Conservation (phyloP, 2,113 vertebrate species). For the Epinephelus cyanopodus region DNA sequence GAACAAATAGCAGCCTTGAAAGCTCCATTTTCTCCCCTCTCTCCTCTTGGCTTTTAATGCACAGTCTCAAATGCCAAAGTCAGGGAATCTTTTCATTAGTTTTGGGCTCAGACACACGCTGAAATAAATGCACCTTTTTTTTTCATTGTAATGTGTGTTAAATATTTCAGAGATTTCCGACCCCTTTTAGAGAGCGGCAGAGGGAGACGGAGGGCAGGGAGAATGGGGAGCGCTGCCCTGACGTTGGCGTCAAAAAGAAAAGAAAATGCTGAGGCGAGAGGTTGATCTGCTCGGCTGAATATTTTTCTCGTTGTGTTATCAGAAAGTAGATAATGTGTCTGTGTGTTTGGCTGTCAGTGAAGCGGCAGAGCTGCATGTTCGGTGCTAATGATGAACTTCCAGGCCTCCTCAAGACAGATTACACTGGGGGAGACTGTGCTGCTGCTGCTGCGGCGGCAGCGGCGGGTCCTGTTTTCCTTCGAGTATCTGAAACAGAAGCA, state of each 20-base stretch:
- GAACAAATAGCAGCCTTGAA: slow-evolving; percentile 69
- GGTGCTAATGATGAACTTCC: background rate
- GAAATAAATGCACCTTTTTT: slow-evolving; percentile 67
- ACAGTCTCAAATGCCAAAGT: slow-evolving; percentile 52
- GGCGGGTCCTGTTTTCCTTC: background rate
- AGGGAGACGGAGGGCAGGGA: slow-evolving; percentile 7
- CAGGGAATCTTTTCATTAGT: slow-evolving; percentile 74
- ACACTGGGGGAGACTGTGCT: background rate
- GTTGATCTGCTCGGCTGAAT: slow-evolving; percentile 34
- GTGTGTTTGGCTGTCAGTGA: slow-evolving; percentile 31
- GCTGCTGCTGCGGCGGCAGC: background rate
- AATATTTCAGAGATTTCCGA: slow-evolving; percentile 69
- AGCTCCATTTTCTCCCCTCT: slow-evolving; percentile 52
- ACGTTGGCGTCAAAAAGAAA: slow-evolving; percentile 2
- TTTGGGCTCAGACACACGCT: slow-evolving; percentile 59
- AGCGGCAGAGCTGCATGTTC: slow-evolving; percentile 3
- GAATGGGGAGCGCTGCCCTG: background rate
- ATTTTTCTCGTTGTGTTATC: slow-evolving; percentile 36
- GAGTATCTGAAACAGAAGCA: background rate
- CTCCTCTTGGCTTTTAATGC: slow-evolving; percentile 30
- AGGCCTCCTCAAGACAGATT: slow-evolving; percentile 23
- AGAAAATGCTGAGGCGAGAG: slow-evolving; percentile 47
- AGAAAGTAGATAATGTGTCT: slow-evolving; percentile 25
- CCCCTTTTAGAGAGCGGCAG: background rate
- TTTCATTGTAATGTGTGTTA: slow-evolving; percentile 63